Evolutionary conservation across 2,113 vertebrate genomes (phyloP), one percentile per base, ranked within the genome.

Genomic region (Peromyscus californicus): DNA sequence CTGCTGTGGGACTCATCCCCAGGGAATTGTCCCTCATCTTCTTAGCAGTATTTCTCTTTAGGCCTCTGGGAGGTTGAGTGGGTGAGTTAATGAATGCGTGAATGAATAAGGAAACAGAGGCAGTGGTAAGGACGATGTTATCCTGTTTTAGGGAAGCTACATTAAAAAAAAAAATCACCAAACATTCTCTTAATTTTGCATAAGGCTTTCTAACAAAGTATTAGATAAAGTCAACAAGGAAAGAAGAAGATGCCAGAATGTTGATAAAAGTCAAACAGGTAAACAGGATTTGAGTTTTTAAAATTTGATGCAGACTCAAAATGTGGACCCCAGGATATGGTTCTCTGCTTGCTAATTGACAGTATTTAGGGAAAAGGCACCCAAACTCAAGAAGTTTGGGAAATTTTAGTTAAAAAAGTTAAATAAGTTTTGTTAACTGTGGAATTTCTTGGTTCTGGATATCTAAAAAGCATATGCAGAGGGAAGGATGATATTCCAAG

Each of bases 351-450:
- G 63, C 31, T 90, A 67, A 91, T 83, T 89, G 42, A 4, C n/a
- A 90, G 59, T 92, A 65, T 92, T 90, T 84, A 65, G 79, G 74
- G 24, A 54, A 91, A 95, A 93, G 83, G 7, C 74, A 2, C 92
- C 42, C 80, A 95, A 88, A 19, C 59, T 72, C 39, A 88, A 92
- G 48, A 93, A 87, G 90, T 92, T 69, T 84, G 22, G 87, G 5
- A 19, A 72, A 85, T 82, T 42, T 91, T 16, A 21, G 85, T 97
- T 84, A 69, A 79, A 96, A 95, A 96, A 51, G 39, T 87, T 84
- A 91, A 89, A 80, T 39, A 65, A 42, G 1, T 87, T 80, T 95
- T 21, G 13, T 54, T 54, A 54, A 13, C 51, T 48, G 87, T 72
- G 92, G 33, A 75, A 6, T 76, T 75, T 96, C 78, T 90, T 12